Base-by-base conservation (phyloP, 1,140 invertebrate genomes). In the Ceratoteleas bidentatus region DNA sequence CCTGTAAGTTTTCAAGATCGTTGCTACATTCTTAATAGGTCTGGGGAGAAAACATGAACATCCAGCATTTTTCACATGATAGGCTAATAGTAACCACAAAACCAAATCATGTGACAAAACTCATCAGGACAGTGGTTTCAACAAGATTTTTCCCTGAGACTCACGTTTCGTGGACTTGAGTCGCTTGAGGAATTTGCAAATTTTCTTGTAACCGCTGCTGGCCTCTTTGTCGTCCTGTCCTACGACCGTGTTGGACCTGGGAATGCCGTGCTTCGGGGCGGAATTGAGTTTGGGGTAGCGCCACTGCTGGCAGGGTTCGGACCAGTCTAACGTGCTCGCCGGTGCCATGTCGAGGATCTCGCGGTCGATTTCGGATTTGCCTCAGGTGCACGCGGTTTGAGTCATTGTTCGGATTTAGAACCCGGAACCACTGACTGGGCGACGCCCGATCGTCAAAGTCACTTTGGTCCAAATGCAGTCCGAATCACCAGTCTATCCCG, bases 261-360 rank as follows among this genome's bases (percentile, higher is more conserved):
- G 61, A 60, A 62, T 56, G 13, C 85, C 84, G 6, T 73, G 64
- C 54, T 85, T 87, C 43, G 73, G 69, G 9, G 61, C 78, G 0
- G 86, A 62, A 70, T 84, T 86, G 3, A 87, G 34, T 82, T 88
- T 90, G 13, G 90, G 89, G 47, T 90, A 91, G 4, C 89, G 84
- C 89, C 89, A 90, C 7, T 87, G 85, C 14, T 91, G 90, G 64
- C 87, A 83, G 0, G 90, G 90, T 8, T 91, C 88, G 9, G 89
- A 89, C 87, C 88, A 91, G 47, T 90, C 87, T 24, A 90, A 52
- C 3, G 84, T 86, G 11, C 83, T 90, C 0, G 88, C 84, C 1
- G 88, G 90, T 32, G 90, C 88, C 90, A 91, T 91, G 56, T 58
- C 36, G 6, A 2, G 49, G 56, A 15, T 47, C 24, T 4, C 24